Percentiles rank a stretch among this genome's conserved stretches.
Conservation (phyloP, 1,140 invertebrate genomes). For the Hydropsyche tenuis region DNA sequence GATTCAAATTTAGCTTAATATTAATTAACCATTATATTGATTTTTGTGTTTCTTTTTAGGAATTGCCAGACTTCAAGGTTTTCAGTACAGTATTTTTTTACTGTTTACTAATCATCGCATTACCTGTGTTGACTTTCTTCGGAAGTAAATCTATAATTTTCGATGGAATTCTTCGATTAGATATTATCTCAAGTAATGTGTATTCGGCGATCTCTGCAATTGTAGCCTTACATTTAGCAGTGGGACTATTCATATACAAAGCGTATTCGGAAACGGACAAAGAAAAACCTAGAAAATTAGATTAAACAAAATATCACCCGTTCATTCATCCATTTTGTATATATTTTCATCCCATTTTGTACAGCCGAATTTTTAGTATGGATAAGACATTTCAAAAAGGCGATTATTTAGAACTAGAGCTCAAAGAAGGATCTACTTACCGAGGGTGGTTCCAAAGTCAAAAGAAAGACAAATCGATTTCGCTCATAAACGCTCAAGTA, state of each 20-base stretch:
- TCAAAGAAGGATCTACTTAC: constrained; percentile 56
- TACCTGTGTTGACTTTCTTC: constrained; percentile 69
- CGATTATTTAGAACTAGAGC: constrained; percentile 59
- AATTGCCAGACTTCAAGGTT: constrained; percentile 65
- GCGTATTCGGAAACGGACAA: constrained; percentile 69
- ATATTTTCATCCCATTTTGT: not conserved
- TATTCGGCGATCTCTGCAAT: constrained; percentile 76
- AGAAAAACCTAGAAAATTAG: constrained; percentile 54
- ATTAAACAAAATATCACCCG: constrained; percentile 51
- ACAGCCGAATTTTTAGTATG: constrained; percentile 51
- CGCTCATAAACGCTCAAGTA: constrained; percentile 58
- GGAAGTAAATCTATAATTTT: constrained; percentile 64
- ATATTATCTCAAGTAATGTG: constrained; percentile 72
- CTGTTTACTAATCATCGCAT: constrained; percentile 68
- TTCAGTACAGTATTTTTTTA: constrained; percentile 70
- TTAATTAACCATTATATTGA: constrained; percentile 28
- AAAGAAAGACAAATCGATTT: constrained; percentile 58
- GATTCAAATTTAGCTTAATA: constrained; percentile 39
- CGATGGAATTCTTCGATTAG: constrained; percentile 64
- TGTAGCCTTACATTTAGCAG: constrained; percentile 72
- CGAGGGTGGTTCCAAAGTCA: constrained; percentile 60
- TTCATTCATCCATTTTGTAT: not conserved
- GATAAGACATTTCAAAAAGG: constrained; percentile 60
- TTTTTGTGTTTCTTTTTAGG: constrained; percentile 59
- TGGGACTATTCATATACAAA: constrained; percentile 78